Percentiles rank a stretch among this genome's conserved stretches.
Conservation (phyloP, 2,113 vertebrate species). For the Labrus mixtus region DNA sequence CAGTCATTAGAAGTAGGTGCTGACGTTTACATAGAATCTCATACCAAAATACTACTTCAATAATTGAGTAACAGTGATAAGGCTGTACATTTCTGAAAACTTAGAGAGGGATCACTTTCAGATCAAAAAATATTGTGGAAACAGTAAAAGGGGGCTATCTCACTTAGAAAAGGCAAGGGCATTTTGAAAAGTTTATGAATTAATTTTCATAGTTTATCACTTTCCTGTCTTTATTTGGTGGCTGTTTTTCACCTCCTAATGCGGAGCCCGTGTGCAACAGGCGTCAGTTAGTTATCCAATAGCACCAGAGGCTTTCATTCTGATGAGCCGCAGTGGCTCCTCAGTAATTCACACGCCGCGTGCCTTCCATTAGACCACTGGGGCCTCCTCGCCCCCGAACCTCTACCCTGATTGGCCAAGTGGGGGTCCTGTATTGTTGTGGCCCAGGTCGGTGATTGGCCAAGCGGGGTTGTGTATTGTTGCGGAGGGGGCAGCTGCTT, state of each 20-base stretch:
- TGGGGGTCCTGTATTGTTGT: constrained; percentile 92
- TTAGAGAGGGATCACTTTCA: constrained; percentile 1
- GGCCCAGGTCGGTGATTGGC: constrained; percentile 87
- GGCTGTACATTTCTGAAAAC: not conserved
- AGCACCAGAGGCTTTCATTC: constrained; percentile 81
- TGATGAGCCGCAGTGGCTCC: constrained; percentile 81
- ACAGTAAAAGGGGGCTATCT: not conserved
- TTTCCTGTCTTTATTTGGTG: constrained; percentile 57
- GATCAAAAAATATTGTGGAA: constrained; percentile 16
- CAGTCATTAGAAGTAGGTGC: not conserved
- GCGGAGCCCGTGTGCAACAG: constrained; percentile 78
- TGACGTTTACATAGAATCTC: constrained; percentile 39
- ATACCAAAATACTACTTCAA: constrained; percentile 1
- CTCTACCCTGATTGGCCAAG: constrained; percentile 89
- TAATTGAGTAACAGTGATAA: not conserved
- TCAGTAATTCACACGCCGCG: constrained; percentile 86
- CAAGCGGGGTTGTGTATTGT: constrained; percentile 91
- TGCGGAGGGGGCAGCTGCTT: constrained; percentile 89
- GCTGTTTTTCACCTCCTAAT: constrained; percentile 70
- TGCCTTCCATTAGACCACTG: constrained; percentile 94
- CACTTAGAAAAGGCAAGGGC: not conserved
- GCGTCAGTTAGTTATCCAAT: constrained; percentile 82
- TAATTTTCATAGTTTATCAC: constrained; percentile 56
- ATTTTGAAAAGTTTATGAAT: constrained; percentile 34
- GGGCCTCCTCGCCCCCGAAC: constrained; percentile 80